These are phyloP conservation scores for Neuroscelio doddi DNA, from an alignment of 2,888 invertebrate species.

Conservation along the genomic window DNA sequence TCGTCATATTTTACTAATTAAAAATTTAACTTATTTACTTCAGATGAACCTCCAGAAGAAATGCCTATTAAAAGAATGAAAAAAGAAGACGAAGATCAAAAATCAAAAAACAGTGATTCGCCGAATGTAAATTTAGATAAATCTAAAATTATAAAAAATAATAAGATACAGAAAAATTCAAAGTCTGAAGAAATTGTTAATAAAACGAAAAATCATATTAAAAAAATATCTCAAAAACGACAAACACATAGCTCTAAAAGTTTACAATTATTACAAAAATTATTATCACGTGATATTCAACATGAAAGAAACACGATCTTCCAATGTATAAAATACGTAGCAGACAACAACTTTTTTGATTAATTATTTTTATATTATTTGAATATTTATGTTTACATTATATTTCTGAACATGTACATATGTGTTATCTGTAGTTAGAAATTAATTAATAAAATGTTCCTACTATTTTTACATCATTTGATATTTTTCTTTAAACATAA, in stretches of 20 bases:
- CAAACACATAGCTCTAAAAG: constrained; percentile 26
- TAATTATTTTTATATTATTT: constrained; percentile 12
- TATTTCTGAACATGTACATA: no score
- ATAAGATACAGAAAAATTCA: background rate
- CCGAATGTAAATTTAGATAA: background rate
- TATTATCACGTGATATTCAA: constrained; percentile 84
- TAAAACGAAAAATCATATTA: constrained; percentile 27
- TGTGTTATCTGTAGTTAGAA: no score
- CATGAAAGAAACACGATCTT: constrained; percentile 90
- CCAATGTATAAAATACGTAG: constrained; percentile 88
- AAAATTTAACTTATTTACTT: constrained; percentile 19
- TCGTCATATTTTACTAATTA: no score
- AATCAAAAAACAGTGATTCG: background rate
- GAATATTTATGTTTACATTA: no score
- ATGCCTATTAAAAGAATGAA: constrained; percentile 58
- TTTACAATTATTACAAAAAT: constrained; percentile 76
- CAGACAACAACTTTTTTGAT: constrained; percentile 84
- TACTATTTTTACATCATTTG: no score
- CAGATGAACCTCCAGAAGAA: constrained; percentile 60
- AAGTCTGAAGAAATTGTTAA: constrained; percentile 2
- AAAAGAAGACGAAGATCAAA: constrained; percentile 19
- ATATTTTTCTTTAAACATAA: no score
- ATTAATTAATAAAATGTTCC: no score
- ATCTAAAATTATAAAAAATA: background rate
- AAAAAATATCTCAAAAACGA: constrained; percentile 16